These are phyloP conservation scores for Lipophrys pholis DNA, from an alignment of 2,113 vertebrate species.

Conservation along the genomic window DNA sequence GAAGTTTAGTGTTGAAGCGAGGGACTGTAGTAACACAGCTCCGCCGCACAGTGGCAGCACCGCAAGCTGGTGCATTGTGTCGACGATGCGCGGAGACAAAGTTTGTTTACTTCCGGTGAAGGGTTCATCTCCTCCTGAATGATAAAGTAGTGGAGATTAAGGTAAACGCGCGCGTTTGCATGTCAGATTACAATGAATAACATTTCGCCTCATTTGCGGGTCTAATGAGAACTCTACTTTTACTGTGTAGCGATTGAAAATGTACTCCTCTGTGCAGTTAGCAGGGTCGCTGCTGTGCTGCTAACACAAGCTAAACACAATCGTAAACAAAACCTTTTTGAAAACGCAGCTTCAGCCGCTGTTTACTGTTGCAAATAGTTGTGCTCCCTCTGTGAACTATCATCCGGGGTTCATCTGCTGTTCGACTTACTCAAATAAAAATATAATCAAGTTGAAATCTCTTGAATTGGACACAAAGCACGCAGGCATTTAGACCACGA, in stretches of 20 bases:
- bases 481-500: background rate
- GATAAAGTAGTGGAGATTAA: slow-evolving; percentile 48
- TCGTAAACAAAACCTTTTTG: slow-evolving; percentile 1
- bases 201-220: background rate
- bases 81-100: background rate
- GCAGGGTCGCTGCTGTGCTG: slow-evolving; percentile 11
- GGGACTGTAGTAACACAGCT: slow-evolving; percentile 39
- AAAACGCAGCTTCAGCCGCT: background rate
- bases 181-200: background rate
- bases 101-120: slow-evolving; percentile 71
- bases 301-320: slow-evolving; percentile 38
- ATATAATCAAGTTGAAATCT: background rate
- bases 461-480: background rate
- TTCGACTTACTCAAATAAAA: background rate
- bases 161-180: slow-evolving; percentile 39
- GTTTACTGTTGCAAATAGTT: background rate
- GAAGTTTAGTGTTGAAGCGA: no score
- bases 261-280: background rate
- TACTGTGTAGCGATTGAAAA: background rate
- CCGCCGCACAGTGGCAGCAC: slow-evolving; percentile 51
- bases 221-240: background rate
- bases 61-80: background rate
- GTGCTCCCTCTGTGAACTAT: background rate
- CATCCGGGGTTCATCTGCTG: background rate
- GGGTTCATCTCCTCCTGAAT: slow-evolving; percentile 35